These are phyloP conservation scores for Phrixothrix hirtus DNA, from an alignment of 2,888 invertebrate genomes.

Conservation along the genomic window DNA sequence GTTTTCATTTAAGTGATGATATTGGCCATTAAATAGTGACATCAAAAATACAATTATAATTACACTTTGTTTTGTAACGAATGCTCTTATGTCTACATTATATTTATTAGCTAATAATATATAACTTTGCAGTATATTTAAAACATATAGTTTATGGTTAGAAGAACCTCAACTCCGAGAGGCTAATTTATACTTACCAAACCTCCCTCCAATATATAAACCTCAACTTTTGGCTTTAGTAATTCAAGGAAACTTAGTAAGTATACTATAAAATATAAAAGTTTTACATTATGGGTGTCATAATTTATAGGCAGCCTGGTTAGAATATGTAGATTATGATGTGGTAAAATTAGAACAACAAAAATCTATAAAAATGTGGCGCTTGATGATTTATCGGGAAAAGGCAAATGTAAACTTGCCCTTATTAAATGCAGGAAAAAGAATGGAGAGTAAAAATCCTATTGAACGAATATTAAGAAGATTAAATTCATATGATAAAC, in stretches of 20 bases:
- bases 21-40: no score
- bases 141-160: constrained; percentile 73
- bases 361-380: constrained; percentile 61
- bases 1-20: no score
- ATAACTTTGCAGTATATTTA: constrained; percentile 60
- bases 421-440: constrained; percentile 45
- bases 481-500: constrained; percentile 67
- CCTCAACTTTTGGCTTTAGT: constrained; percentile 65
- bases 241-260: constrained; percentile 63
- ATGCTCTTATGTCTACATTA: not conserved
- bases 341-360: constrained; percentile 60
- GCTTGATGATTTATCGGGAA: constrained; percentile 58
- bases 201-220: constrained; percentile 75
- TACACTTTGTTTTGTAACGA: not conserved
- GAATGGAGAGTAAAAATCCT: constrained; percentile 56
- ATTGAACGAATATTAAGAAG: constrained; percentile 62
- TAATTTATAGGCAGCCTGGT: constrained; percentile 62
- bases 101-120: not conserved
- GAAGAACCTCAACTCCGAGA: constrained; percentile 78
- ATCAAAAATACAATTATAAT: no score
- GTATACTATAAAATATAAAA: constrained; percentile 14
- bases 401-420: constrained; percentile 50
- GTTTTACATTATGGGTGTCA: no score
- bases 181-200: constrained; percentile 65
- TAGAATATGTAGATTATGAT: constrained; percentile 67